Base-by-base conservation (phyloP, 2,888 invertebrate genomes). In the Girardia tigrina region DNA sequence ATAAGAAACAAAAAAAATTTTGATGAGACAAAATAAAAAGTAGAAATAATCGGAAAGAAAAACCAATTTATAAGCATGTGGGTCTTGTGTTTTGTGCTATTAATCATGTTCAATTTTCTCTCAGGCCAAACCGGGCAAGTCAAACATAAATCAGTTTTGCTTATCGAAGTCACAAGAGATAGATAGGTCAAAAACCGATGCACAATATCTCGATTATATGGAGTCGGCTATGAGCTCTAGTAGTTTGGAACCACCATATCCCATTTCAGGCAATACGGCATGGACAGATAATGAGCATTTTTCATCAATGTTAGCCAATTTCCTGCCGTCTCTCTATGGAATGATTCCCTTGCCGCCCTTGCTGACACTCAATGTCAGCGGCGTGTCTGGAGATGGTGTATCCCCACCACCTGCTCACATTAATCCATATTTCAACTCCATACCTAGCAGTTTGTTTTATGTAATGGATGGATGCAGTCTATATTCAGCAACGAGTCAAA, bases 261-360 rank as follows among this genome's bases (percentile, higher is more conserved):
- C 56, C 56, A 56, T 20, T 23, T 56, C 56, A 56, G n/a, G 56
- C 56, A 56, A 56, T 56, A 56, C 56, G 56, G 56, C 56, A 56
- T 56, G 56, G 56, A 23, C 56, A 56, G 56, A 56, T 56, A 56
- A 56, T 56, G 56, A 56, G 56, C 56, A 56, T 56, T 56, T 56
- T 56, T 56, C 56, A 56, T 56, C 56, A 56, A 56, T 56, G 56
- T n/a, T 56, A 23, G 56, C 56, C 56, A 56, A 56, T 56, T 56
- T 56, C 56, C 56, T 56, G 56, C 56, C 56, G 56, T 56, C 56
- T 56, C 56, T 56, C 56, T 56, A 56, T 56, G 56, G 56, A 56
- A 56, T 56, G 56, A 56, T 56, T 56, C 56, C 56, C 56, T 56
- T 56, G 56, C 56, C 56, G 56, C 56, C 56, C 4, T 56, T 56